These are phyloP conservation scores for Delichon dasypus DNA, from an alignment of 2,797 vertebrate genomes.

Conservation along the genomic window DNA sequence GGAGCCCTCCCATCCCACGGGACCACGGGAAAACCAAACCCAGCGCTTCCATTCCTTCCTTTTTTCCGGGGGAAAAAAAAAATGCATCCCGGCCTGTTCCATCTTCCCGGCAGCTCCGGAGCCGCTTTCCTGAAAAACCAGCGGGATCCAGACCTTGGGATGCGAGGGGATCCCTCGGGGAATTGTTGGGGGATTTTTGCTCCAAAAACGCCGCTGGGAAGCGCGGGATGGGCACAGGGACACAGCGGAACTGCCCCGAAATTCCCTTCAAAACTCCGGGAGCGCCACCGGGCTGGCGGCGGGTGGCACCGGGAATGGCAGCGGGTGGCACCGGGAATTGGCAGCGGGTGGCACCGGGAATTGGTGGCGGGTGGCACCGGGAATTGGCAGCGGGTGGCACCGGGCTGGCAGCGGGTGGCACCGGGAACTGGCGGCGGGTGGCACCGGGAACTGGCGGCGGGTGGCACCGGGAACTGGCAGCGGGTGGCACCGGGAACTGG, in stretches of 20 bases:
- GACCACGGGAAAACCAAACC: not conserved
- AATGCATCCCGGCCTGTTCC: not conserved
- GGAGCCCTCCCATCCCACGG: accelerated
- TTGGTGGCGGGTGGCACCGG: no score
- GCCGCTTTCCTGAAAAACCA: not conserved
- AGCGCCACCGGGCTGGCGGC: not conserved
- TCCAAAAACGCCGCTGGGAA: not conserved
- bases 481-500: no score
- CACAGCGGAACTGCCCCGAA: not conserved
- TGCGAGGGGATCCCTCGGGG: no score
- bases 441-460: no score
- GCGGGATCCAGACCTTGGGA: not conserved
- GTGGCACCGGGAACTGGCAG: not conserved
- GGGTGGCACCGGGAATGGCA: no score
- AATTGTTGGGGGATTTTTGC: not conserved
- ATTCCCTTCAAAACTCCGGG: accelerated
- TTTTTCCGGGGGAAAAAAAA: not conserved
- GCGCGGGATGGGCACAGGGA: not conserved
- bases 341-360: no score
- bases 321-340: no score
- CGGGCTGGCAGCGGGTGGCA: no score
- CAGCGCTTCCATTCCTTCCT: not conserved
- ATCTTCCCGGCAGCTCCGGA: not conserved
- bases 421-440: no score
- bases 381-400: no score